Evolutionary conservation across 2,888 invertebrate genomes (phyloP), one percentile per base, ranked within the genome.

Genomic region (Cerceris rybyensis): DNA sequence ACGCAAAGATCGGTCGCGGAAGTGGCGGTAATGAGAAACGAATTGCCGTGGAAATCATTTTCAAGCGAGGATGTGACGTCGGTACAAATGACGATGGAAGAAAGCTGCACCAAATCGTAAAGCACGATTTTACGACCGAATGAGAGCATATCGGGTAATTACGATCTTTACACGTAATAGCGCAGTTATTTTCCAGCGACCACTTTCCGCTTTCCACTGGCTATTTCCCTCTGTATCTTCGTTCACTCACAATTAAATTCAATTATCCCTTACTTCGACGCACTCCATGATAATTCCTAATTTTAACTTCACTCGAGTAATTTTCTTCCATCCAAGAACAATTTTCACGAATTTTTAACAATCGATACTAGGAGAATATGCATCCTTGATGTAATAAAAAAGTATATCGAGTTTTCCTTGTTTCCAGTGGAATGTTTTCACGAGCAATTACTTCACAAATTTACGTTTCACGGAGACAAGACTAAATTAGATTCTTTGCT

Each of bases 191-290:
- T 80, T 69, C 63, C 67, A 46, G 16, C 39, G 16, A 42, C 11
- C 43, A 46, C 52, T 17, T 63, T 60, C 67, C 11, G 16, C 58
- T 50, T 63, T 49, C 43, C 52, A 17, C 41, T 42, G 41, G 13
- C 50, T 16, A 50, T 58, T 57, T 49, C 11, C 28, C 58, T 8
- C 41, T 2, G 14, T 13, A 14, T 28, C 61, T 39, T 17, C 64
- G 59, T 52, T 28, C 16, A 55, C 57, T 16, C 70, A 58, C 73
- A 80, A 81, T 80, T 75, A 81, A 80, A 81, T 76, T 80, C 73
- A 67, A 81, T 81, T 80, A 80, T 76, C 59, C 55, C 59, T 52
- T 49, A 41, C 9, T 41, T 42, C 54, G 50, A 13, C 11, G 11
- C 16, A 43, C 54, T 64, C 64, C 46, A 63, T 55, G 58, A 16